Base-by-base conservation (phyloP, 1,140 invertebrate genomes). In the Prorops nasuta region DNA sequence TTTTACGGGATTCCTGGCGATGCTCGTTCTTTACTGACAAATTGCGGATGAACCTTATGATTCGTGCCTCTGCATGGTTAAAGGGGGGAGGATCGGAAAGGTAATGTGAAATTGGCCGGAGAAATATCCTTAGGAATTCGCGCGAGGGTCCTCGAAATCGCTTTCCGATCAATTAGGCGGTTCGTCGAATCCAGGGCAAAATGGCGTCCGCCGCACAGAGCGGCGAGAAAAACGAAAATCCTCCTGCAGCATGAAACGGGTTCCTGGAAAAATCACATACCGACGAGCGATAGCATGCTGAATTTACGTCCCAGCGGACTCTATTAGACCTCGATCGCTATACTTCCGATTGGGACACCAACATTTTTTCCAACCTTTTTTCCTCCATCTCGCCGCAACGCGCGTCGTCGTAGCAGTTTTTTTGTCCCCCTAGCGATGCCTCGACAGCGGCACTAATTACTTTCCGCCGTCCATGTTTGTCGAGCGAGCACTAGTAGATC, bases 371-470 rank as follows among this genome's bases (percentile, higher is more conserved):
- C 38, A 34, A 46, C 44, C 49, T 49, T 44, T 48, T 32, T 44
- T 34, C 43, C 20, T 24, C 39, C 37, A 37, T 44, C 32, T 38
- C 36, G 31, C 40, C n/a, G 17, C 31, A 44, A 21, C 22, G 50
- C 42, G 31, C 53, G 44, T 51, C 41, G 46, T 39, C 32, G 48
- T 54, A 48, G 24, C 24, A 10, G 24, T 6, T 28, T 28, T 10
- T 28, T 10, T 10, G 24, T 28, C 24, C 10, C 24, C 10, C 24
- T n/a, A n/a, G n/a, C n/a, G n/a, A n/a, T n/a, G n/a, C n/a, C n/a
- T n/a, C 24, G 44, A 34, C 24, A 31, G 36, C 42, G 51, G 44
- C 54, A 60, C 46, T 58, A 60, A 60, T 60, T 60, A 58, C 40
- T 58, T 42, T 35, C 56, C 43, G 22, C 51, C 36, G 21, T 59